Percentiles rank a stretch among this genome's conserved stretches.
Conservation (phyloP, 2,888 invertebrate species). For the Perizoma flavofasciatum region DNA sequence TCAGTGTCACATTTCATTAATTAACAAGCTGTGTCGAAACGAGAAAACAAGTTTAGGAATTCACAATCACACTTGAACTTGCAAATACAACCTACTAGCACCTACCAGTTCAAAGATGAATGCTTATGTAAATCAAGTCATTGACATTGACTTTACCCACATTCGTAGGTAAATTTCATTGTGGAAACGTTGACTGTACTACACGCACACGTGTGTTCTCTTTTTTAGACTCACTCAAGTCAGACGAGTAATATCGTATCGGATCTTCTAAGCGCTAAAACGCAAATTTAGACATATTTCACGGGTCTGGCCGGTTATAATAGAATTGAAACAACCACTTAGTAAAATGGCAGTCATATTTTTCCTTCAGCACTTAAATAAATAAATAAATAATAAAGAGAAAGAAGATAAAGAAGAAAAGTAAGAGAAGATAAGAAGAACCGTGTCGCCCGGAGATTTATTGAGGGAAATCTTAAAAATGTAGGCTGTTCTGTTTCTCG, state of each 20-base stretch:
- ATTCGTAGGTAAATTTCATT: conserved; percentile 26
- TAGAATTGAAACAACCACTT: conserved; percentile 24
- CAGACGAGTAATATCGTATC: background rate
- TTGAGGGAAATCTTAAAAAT: conserved; percentile 36
- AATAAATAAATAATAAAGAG: no score
- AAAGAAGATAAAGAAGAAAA: conserved; percentile 35
- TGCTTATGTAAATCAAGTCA: conserved; percentile 32
- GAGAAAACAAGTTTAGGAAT: conserved; percentile 30
- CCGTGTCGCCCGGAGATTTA: conserved; percentile 36
- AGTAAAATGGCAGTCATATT: conserved; percentile 26
- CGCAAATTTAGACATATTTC: conserved; percentile 2
- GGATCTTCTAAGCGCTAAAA: background rate
- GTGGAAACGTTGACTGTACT: conserved; percentile 13
- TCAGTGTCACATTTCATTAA: conserved; percentile 32
- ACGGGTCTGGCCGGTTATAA: conserved; percentile 1
- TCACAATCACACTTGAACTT: conserved; percentile 32
- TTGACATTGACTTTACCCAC: conserved; percentile 35
- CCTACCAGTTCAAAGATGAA: conserved; percentile 18
- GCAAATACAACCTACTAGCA: conserved; percentile 28
- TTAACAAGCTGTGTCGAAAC: conserved; percentile 33
- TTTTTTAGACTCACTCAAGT: background rate
- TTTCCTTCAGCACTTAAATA: conserved; percentile 27
- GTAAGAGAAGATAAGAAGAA: conserved; percentile 35
- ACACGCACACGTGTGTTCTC: background rate
- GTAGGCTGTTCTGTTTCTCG: conserved; percentile 35